A percentile compares a stretch with the other conserved stretches of the same genome.
Evolutionary conservation across 2,888 invertebrate genomes (phyloP).

Genomic region (Hydrotaea cyrtoneurina): DNA sequence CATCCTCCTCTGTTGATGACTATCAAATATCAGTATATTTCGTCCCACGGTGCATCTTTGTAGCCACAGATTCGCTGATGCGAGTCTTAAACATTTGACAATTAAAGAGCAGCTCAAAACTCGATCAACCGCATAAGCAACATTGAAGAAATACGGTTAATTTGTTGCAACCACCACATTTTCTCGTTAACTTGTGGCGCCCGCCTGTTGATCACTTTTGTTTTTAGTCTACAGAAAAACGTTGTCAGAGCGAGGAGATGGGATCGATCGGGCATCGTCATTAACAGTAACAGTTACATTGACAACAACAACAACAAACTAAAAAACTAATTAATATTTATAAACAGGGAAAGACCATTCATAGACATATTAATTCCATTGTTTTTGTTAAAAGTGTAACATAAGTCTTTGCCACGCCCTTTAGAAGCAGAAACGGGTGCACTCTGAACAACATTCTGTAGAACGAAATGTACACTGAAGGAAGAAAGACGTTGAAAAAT

Average conservation of each 20-base stretch:
- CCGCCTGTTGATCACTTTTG: background rate
- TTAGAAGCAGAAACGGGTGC: no score
- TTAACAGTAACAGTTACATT: slow-evolving; percentile 37
- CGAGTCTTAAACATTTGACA: background rate
- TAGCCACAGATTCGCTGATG: no score
- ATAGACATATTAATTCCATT: background rate
- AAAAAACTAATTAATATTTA: slow-evolving; percentile 13
- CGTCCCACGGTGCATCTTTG: no score
- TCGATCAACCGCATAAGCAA: slow-evolving; percentile 52
- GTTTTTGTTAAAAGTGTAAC: background rate
- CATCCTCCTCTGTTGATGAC: no score
- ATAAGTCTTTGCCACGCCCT: background rate
- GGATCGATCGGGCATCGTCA: background rate
- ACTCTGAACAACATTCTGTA: no score
- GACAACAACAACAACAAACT: slow-evolving; percentile 50
- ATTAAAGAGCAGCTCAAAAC: slow-evolving; percentile 17
- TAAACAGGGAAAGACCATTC: background rate
- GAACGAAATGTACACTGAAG: no score
- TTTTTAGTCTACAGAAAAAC: background rate
- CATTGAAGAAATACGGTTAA: slow-evolving; percentile 53
- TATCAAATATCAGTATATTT: no score
- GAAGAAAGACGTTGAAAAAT: no score
- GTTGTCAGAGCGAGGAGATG: background rate
- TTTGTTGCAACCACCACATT: slow-evolving; percentile 44
- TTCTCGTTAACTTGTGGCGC: background rate